Conservation (phyloP, 2,113 vertebrate genomes). For the Lonchura striata region DNA sequence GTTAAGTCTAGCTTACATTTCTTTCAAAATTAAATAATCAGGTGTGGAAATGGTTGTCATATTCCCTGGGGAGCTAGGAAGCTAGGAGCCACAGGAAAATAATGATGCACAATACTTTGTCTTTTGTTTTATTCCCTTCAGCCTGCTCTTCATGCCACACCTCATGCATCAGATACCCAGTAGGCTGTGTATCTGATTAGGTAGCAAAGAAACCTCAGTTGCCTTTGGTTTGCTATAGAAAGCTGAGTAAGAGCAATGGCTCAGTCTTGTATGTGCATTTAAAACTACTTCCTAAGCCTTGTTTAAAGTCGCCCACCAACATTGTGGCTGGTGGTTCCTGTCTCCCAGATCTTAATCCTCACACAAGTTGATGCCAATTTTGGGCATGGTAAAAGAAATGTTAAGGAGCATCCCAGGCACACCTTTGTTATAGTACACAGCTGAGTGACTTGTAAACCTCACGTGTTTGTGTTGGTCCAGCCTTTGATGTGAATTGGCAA, state of each 20-base stretch:
- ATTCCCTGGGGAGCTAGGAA: neutral
- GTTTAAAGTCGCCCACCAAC: neutral
- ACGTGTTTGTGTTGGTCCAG: neutral
- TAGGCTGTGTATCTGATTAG: neutral
- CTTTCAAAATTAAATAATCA: neutral
- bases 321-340: neutral
- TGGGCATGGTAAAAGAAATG: neutral
- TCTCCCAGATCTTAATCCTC: neutral
- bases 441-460: conserved; percentile 11
- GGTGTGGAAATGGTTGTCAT: neutral
- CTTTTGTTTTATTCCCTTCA: neutral
- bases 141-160: neutral
- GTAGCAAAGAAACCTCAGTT: neutral
- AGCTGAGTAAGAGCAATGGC: neutral
- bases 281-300: neutral
- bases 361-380: neutral
- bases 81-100: neutral
- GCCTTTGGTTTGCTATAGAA: neutral
- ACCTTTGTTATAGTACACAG: neutral
- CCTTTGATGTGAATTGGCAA: conserved; percentile 67
- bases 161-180: neutral
- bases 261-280: neutral
- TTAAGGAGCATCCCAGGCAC: neutral
- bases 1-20: neutral
- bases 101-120: neutral